A percentile compares a stretch with the other conserved stretches of the same genome.
These are phyloP conservation scores for Oreochromis mossambicus DNA, from an alignment of 2,797 vertebrate species.

Conservation along the genomic window DNA sequence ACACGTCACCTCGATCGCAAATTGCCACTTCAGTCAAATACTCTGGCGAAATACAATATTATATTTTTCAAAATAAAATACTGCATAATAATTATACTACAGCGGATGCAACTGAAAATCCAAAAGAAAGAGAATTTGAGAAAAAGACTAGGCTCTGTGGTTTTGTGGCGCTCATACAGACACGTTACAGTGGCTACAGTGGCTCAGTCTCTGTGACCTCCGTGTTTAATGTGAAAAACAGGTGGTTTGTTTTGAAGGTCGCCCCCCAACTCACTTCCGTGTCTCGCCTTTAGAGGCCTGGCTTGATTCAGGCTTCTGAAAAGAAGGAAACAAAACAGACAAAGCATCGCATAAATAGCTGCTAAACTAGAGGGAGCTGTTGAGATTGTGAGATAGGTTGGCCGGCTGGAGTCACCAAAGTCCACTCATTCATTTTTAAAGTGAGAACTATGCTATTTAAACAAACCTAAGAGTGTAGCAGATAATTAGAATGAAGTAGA, in stretches of 20 bases:
- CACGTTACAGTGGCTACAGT: accelerated
- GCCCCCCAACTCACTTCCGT: not conserved
- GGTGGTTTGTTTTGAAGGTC: conserved; percentile 17
- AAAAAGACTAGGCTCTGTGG: accelerated
- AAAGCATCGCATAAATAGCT: not conserved
- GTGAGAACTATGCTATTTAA: not conserved
- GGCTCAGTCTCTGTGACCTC: not conserved
- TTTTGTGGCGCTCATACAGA: not conserved
- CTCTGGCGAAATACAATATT: not conserved
- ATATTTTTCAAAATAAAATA: conserved; percentile 41
- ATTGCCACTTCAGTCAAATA: not conserved
- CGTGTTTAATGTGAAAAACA: accelerated
- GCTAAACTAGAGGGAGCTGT: not conserved
- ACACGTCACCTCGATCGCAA: not conserved
- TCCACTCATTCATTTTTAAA: not conserved
- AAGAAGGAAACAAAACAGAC: not conserved
- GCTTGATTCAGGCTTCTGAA: not conserved
- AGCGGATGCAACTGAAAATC: accelerated
- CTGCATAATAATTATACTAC: accelerated
- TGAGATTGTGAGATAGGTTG: not conserved
- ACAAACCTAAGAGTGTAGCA: not conserved
- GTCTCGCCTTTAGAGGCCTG: not conserved
- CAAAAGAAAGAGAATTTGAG: accelerated
- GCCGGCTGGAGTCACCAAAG: not conserved
- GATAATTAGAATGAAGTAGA: not conserved